phyloP scores from a whole-genome alignment of 2,113 vertebrate species.

The Arizona elegans region DNA sequence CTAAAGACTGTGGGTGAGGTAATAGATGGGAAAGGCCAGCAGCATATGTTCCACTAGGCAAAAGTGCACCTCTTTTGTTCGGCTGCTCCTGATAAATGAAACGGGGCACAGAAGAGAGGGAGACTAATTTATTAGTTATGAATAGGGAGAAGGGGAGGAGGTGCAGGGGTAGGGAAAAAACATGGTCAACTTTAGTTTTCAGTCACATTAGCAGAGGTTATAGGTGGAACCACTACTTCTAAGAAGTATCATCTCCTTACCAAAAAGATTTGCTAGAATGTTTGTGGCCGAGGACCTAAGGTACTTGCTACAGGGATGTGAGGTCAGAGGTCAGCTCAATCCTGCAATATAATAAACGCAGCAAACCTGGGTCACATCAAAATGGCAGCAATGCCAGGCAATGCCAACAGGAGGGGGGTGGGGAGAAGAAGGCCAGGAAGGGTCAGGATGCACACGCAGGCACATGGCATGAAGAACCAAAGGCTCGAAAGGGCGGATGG shows the following conservation, averaged over 20 bases:
- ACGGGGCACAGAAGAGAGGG: conserved; percentile 1
- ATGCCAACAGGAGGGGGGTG: neutral
- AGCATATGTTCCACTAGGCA: neutral
- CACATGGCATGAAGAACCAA: neutral
- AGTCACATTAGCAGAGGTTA: conserved; percentile 54
- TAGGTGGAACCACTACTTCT: conserved; percentile 63
- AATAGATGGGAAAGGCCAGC: neutral
- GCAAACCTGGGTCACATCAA: conserved; percentile 67
- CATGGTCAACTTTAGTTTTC: conserved; percentile 30
- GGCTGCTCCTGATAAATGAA: conserved; percentile 28
- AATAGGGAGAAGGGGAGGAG: conserved; percentile 5
- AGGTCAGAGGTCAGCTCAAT: conserved; percentile 86
- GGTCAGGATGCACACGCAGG: neutral
- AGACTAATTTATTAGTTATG: conserved; percentile 46
- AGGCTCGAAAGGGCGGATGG: neutral
- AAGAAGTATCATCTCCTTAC: conserved; percentile 69
- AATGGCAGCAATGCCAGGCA: neutral
- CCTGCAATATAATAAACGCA: conserved; percentile 79
- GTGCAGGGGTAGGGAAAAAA: conserved; percentile 15
- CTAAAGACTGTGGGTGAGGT: neutral
- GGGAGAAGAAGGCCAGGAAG: neutral
- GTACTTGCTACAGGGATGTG: conserved; percentile 80
- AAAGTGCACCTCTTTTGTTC: neutral
- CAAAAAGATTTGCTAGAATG: conserved; percentile 74
- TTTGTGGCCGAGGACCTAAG: conserved; percentile 76